These are phyloP conservation scores for Norana najaformis DNA, from an alignment of 2,888 invertebrate species.

Conservation along the genomic window DNA sequence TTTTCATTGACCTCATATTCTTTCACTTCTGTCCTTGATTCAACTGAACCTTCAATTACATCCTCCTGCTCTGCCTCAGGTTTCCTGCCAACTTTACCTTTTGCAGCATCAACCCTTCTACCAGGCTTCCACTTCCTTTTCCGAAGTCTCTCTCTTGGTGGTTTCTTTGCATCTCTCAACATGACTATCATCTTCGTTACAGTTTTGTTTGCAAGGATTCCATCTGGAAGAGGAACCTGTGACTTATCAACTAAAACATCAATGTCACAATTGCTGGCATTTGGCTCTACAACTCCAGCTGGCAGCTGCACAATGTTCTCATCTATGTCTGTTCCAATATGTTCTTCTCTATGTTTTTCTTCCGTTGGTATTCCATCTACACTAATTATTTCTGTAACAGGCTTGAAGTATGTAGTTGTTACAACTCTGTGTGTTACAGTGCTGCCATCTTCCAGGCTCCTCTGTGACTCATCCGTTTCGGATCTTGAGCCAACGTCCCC, in stretches of 20 bases:
- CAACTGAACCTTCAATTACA: conserved; percentile 27
- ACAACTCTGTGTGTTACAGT: conserved; percentile 36
- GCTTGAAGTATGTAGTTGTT: conserved; percentile 35
- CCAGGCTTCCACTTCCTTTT: conserved; percentile 17
- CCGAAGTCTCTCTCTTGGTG: background rate
- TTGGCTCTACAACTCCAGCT: conserved; percentile 28
- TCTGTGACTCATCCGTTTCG: conserved; percentile 30
- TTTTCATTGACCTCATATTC: conserved; percentile 21
- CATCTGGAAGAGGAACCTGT: conserved; percentile 34
- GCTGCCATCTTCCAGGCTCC: conserved; percentile 22
- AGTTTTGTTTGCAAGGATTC: conserved; percentile 33
- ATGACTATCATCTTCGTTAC: conserved; percentile 31
- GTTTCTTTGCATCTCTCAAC: conserved; percentile 19
- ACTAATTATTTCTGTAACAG: conserved; percentile 30
- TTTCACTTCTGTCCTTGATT: conserved; percentile 8
- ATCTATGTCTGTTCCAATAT: conserved; percentile 35
- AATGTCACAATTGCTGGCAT: conserved; percentile 30
- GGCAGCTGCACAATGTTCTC: conserved; percentile 35
- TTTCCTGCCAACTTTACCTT: background rate
- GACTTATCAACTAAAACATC: conserved; percentile 32
- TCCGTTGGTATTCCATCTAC: conserved; percentile 30
- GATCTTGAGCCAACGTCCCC: conserved; percentile 29
- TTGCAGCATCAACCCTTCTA: background rate
- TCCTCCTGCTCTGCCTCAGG: background rate
- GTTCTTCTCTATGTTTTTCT: conserved; percentile 32